Percentiles rank a stretch among this genome's conserved stretches.
Conservation (phyloP, 1,140 invertebrate species). For the Chionoecetes opilio region DNA sequence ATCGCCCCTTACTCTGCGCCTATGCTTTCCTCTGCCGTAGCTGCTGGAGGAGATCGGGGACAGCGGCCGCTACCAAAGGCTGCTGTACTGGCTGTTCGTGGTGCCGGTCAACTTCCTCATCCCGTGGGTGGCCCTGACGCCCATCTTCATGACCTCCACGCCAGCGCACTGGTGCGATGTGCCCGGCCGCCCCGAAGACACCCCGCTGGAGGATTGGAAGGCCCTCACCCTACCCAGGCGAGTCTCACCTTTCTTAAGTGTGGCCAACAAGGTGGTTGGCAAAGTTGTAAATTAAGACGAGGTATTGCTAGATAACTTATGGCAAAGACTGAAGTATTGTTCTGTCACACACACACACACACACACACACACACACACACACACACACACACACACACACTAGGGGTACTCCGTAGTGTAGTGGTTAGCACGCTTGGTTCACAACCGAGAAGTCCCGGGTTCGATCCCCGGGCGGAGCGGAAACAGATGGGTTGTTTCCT, state of each 20-base stretch:
- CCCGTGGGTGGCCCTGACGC: constrained; percentile 75
- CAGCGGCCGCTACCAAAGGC: constrained; percentile 69
- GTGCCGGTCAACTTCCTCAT: constrained; percentile 78
- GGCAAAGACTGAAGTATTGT: neutral
- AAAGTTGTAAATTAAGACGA: too few relatives aligned
- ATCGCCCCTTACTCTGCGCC: too few relatives aligned
- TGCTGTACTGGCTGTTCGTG: constrained; percentile 78
- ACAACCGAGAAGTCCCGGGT: too few relatives aligned
- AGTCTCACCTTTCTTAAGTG: neutral
- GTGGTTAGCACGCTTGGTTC: too few relatives aligned
- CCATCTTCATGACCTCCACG: constrained; percentile 78
- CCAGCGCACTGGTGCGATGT: constrained; percentile 75
- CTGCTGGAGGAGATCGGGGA: constrained; percentile 73
- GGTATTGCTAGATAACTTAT: too few relatives aligned
- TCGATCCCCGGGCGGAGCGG: too few relatives aligned
- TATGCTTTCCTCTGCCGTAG: neutral
- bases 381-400: constrained; percentile 65
- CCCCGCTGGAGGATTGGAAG: constrained; percentile 56
- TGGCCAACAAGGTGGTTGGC: too few relatives aligned
- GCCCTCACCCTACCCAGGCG: constrained; percentile 56
- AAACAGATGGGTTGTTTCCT: too few relatives aligned
- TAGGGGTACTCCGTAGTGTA: too few relatives aligned
- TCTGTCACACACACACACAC: constrained; percentile 43
- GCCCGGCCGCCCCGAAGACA: constrained; percentile 47
- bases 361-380: constrained; percentile 66